phyloP scores from a whole-genome alignment of 2,113 vertebrate genomes.

The Peucedramus taeniatus region DNA sequence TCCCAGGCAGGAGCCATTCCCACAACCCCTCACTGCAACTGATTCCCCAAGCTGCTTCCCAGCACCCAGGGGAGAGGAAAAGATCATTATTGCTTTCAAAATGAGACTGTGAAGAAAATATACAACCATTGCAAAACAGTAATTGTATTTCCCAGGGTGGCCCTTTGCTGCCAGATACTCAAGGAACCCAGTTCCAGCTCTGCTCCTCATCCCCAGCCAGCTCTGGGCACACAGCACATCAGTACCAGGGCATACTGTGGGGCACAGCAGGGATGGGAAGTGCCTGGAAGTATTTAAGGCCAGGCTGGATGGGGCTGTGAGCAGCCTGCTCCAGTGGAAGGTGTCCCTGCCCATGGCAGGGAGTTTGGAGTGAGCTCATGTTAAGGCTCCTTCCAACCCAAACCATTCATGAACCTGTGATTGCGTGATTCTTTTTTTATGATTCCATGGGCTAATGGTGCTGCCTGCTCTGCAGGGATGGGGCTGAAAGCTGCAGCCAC shows the following conservation, averaged over 20 bases:
- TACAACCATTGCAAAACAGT: not conserved
- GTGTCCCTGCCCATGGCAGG: not conserved
- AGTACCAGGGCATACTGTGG: not conserved
- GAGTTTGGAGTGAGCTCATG: not conserved
- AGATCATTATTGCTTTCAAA: conserved; percentile 38
- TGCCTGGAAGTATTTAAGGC: not conserved
- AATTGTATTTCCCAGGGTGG: not conserved
- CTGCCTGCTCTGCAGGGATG: not conserved
- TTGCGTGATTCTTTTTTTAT: not conserved
- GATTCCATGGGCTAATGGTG: too few species aligned
- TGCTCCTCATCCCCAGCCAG: fast-evolving
- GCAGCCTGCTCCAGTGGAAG: not conserved
- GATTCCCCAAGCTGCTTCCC: conserved; percentile 13
- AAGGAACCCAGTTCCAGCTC: not conserved
- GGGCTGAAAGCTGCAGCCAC: not conserved
- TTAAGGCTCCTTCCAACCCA: not conserved
- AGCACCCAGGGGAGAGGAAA: not conserved
- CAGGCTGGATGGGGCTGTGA: not conserved
- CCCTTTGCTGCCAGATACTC: not conserved
- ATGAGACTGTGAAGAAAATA: not conserved
- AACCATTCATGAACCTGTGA: not conserved
- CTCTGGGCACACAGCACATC: not conserved
- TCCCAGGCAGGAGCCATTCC: not conserved
- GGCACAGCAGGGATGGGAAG: not conserved
- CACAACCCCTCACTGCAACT: not conserved